Base-by-base conservation (phyloP, 2,888 invertebrate species). In the Pollenia amentaria region DNA sequence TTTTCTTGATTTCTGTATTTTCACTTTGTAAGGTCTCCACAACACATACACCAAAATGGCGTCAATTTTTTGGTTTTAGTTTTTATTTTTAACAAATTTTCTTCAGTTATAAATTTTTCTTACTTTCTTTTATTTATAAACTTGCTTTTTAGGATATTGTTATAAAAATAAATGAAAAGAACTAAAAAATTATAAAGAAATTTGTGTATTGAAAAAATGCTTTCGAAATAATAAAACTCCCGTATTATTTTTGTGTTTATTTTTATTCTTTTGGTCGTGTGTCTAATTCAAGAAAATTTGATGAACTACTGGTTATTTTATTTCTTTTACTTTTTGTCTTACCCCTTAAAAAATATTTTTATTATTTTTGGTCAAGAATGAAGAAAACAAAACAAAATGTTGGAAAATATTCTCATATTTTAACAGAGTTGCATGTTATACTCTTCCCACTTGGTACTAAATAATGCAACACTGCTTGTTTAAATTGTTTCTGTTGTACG, bases 1-100 rank as follows among this genome's bases (percentile, higher is more conserved):
- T 73, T 72, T 82, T 67, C 44, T 55, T 40, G 29, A 76, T 78
- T 88, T 82, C 51, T 40, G 64, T 57, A 55, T 76, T 84, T 85
- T 77, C n/a, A 51, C 57, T 86, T 84, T 72, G 51, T 78, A 62
- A 75, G 62, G 69, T 81, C 48, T 81, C 81, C 76, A 79, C 76
- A 79, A 73, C 79, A 85, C 79, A 87, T 69, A 87, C 83, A 88
- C 81, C 87, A 89, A 89, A 88, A 89, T 89, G 89, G 89, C 89
- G 88, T 88, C 89, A 85, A 83, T 65, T 78, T 86, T 75, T 84
- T 84, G 86, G 84, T 70, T 82, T 80, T 79, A 81, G 18, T 84
- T 81, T 83, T 62, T 82, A 64, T 62, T 53, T 69, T 85, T 46
- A 42, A 57, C 67, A 77, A 46, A 40, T 75, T 83, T 42, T 57